Base-by-base conservation (phyloP, 2,797 vertebrate species). In the Sebastolobus altivelis region DNA sequence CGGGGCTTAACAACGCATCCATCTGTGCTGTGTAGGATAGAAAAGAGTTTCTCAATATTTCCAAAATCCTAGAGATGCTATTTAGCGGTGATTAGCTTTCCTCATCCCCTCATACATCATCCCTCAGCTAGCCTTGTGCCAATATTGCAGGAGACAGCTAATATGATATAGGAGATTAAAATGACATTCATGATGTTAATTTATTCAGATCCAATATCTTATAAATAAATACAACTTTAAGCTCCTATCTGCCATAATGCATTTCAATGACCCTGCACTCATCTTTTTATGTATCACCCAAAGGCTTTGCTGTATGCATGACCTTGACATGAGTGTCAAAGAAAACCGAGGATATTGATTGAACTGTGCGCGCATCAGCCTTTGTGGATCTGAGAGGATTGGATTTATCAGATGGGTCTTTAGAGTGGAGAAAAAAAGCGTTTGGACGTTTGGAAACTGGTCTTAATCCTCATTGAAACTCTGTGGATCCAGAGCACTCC, bases 81-180 rank as follows among this genome's bases (percentile, higher is more conserved):
- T 92, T 92, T 83, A 83, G 80, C 67, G 67, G 56, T 82, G 85
- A 91, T 92, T 86, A 84, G 60, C 76, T 70, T 83, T 83, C 70
- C 85, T 74, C 71, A 79, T 84, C 78, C 79, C 61, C 56, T 68
- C 75, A 87, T 80, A 49, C 69, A 87, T 93, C 87, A 86, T 67
- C 72, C 66, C 40, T 85, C 65, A 84, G 54, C 66, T 65, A 65
- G 58, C 75, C 58, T 58, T 76, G 70, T 79, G 72, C 78, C 85
- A 81, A 77, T 72, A 87, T 52, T 33, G 5, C 73, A 80, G 63
- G 59, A 79, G 88, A 86, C 85, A 84, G 77, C 77, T 85, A 71
- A 90, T 91, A 78, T 86, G 78, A 92, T 90, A 87, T 25, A 72
- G 80, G 79, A 92, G 85, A 94, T 94, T 91, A 87, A 84, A 92